A percentile compares a stretch with the other conserved stretches of the same genome.
phyloP scores from a whole-genome alignment of 2,888 invertebrate genomes.

The Ophraella communa region DNA sequence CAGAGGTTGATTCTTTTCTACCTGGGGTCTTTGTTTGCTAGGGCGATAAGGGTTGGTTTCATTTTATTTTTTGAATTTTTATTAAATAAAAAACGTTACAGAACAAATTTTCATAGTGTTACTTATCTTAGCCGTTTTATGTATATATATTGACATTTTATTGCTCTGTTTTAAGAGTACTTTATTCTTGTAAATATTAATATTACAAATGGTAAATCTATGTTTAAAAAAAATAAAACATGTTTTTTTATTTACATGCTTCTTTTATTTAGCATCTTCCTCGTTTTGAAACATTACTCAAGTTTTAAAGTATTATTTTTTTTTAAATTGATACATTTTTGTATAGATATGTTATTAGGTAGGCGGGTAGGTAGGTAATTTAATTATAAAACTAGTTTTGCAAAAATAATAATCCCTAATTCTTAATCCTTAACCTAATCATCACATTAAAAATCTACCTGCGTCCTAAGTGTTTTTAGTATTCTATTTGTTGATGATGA shows the following conservation, averaged over 20 bases:
- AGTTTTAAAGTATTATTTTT: no score
- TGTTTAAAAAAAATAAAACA: constrained; percentile 52
- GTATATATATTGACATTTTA: constrained; percentile 35
- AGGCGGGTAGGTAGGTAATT: no score
- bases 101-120: constrained; percentile 41
- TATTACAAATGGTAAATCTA: constrained; percentile 51
- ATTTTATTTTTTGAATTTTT: no score
- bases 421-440: no score
- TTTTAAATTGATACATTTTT: no score
- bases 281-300: neutral
- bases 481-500: no score
- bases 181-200: constrained; percentile 55
- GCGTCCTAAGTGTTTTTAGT: no score
- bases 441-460: no score
- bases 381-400: no score
- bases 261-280: constrained; percentile 19
- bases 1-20: constrained; percentile 38
- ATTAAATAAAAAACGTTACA: no score
- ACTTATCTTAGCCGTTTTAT: constrained; percentile 23
- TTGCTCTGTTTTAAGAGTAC: constrained; percentile 57
- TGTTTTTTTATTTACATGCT: constrained; percentile 46
- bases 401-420: no score
- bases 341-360: no score
- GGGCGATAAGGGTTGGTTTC: constrained; percentile 19
- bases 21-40: constrained; percentile 22